Conservation (phyloP, 2,888 invertebrate genomes). For the Hyposoter didymator region DNA sequence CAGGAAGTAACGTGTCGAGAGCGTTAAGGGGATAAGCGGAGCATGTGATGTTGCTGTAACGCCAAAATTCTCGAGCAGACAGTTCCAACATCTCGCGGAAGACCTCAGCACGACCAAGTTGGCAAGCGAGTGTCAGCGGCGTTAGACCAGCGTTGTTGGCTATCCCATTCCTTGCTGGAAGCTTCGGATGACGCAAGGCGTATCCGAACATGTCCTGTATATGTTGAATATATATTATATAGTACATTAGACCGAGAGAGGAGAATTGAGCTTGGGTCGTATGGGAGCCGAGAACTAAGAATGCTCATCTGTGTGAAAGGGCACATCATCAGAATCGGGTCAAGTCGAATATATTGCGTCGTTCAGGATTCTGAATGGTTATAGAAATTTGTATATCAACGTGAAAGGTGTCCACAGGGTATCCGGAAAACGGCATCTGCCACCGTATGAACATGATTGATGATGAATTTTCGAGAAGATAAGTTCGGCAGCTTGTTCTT, state of each 20-base stretch:
- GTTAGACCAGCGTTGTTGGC: slow-evolving; percentile 96
- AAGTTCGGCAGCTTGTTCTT: background rate
- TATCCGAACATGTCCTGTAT: slow-evolving; percentile 98
- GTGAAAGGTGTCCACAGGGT: background rate
- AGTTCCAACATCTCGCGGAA: slow-evolving; percentile 99
- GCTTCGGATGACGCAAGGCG: slow-evolving; percentile 96
- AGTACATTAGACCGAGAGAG: slow-evolving; percentile 4
- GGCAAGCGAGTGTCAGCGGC: slow-evolving; percentile 97
- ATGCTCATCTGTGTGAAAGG: slow-evolving; percentile 38
- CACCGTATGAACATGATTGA: background rate
- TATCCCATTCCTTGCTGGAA: slow-evolving; percentile 96
- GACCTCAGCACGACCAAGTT: slow-evolving; percentile 97
- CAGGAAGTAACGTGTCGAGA: slow-evolving; percentile 96
- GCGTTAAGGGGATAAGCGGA: slow-evolving; percentile 99
- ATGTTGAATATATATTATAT: slow-evolving; percentile 56
- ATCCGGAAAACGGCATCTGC: background rate
- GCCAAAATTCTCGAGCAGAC: slow-evolving; percentile 98
- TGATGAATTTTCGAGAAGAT: background rate
- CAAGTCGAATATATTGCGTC: slow-evolving; percentile 60
- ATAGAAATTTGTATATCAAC: background rate
- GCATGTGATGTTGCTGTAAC: slow-evolving; percentile 99
- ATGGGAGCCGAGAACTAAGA: background rate
- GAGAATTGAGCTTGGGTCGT: background rate
- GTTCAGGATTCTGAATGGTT: slow-evolving; percentile 9
- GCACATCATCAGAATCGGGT: slow-evolving; percentile 59